Percentiles rank a stretch among this genome's conserved stretches.
These are phyloP conservation scores for Sturmia bella DNA, from an alignment of 2,888 invertebrate genomes.

Conservation along the genomic window DNA sequence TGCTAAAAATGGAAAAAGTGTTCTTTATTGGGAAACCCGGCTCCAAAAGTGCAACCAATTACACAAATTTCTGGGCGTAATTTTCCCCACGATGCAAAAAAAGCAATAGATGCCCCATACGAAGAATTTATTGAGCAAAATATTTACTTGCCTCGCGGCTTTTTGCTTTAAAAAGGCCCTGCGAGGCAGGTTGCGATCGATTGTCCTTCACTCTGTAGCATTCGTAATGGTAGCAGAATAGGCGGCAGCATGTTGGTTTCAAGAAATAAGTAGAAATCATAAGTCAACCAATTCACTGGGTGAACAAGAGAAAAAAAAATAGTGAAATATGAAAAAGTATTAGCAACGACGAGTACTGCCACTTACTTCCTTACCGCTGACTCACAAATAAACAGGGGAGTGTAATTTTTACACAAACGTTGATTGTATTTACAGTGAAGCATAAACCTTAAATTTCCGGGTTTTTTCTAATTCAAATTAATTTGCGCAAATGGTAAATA, in stretches of 20 bases:
- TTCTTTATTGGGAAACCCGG: too few species aligned
- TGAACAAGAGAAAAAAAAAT: not conserved
- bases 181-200: not conserved
- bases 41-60: too few species aligned
- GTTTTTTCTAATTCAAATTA: not conserved
- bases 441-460: not conserved
- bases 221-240: not conserved
- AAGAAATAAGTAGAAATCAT: slow-evolving; percentile 24
- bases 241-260: slow-evolving; percentile 1
- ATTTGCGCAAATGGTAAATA: not conserved
- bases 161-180: not conserved
- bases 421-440: slow-evolving; percentile 28
- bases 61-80: too few species aligned
- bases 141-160: too few species aligned
- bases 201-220: not conserved
- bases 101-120: too few species aligned
- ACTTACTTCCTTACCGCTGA: not conserved
- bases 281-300: slow-evolving; percentile 46
- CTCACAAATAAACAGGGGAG: not conserved
- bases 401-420: slow-evolving; percentile 7
- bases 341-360: slow-evolving; percentile 21
- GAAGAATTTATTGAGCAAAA: too few species aligned
- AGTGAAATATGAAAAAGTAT: slow-evolving; percentile 31
- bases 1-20: too few species aligned
- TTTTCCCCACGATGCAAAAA: too few species aligned